Conservation (phyloP, 2,113 vertebrate species). For the Colaptes auratus region DNA sequence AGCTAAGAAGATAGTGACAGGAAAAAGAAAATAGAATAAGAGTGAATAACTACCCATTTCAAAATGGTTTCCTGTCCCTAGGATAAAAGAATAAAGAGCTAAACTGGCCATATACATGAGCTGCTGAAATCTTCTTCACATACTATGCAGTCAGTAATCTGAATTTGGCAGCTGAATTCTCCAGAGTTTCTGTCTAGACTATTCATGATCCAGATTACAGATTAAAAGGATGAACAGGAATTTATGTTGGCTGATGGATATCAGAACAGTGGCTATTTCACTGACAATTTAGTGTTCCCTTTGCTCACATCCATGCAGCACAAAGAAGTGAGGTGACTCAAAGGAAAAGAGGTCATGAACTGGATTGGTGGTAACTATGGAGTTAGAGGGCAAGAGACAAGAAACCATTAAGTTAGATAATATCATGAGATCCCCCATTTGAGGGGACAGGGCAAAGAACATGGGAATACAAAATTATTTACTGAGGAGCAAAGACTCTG, state of each 20-base stretch:
- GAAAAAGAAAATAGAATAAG: neutral
- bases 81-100: neutral
- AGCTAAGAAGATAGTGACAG: neutral
- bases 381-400: neutral
- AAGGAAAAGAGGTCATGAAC: neutral
- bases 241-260: neutral
- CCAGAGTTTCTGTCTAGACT: neutral
- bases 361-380: neutral
- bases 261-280: neutral
- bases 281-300: neutral
- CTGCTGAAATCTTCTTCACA: neutral
- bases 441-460: neutral
- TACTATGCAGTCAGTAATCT: neutral
- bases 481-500: neutral
- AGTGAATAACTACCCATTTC: neutral
- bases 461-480: neutral
- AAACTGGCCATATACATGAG: neutral
- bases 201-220: neutral
- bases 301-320: neutral
- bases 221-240: neutral
- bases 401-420: neutral
- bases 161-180: neutral
- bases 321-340: neutral
- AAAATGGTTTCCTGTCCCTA: neutral
- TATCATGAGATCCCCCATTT: neutral